phyloP scores from a whole-genome alignment of 2,888 invertebrate species.

The Dicyrtoma fusca region DNA sequence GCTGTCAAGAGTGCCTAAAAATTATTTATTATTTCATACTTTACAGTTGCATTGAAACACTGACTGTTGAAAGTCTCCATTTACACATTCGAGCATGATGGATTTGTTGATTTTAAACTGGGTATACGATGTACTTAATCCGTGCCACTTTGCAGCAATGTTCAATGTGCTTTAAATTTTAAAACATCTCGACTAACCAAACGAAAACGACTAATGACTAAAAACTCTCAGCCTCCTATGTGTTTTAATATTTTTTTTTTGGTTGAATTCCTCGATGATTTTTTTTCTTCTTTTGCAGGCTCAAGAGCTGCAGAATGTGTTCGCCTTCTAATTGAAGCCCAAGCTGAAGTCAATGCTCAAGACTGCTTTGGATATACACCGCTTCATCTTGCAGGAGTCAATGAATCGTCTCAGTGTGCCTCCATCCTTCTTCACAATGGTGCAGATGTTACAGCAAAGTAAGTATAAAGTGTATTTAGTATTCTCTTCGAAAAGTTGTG shows the following conservation, averaged over 20 bases:
- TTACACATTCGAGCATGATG: neutral
- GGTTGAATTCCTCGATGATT: neutral
- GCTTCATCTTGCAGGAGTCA: slow-evolving; percentile 80
- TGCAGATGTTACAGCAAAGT: slow-evolving; percentile 78
- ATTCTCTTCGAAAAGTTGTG: neutral
- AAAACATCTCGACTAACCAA: neutral
- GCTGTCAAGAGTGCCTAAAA: too few species aligned
- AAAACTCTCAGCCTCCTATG: too few species aligned
- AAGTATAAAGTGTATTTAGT: slow-evolving; percentile 18
- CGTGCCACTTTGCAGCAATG: neutral
- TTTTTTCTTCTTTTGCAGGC: too few species aligned
- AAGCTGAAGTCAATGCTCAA: slow-evolving; percentile 65
- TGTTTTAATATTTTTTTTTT: too few species aligned
- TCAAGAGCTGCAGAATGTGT: slow-evolving; percentile 73
- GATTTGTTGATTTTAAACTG: slow-evolving; percentile 11
- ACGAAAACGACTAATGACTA: too few species aligned
- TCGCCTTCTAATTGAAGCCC: slow-evolving; percentile 62
- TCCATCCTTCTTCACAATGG: slow-evolving; percentile 81
- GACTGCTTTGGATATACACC: slow-evolving; percentile 66
- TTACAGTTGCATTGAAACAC: neutral
- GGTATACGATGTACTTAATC: neutral
- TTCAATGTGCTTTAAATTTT: too few species aligned
- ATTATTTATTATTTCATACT: neutral
- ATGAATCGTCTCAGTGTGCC: slow-evolving; percentile 82
- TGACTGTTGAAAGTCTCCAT: too few species aligned